Evolutionary conservation across 2,797 vertebrate species (phyloP).

Genomic region (Tokudaia tokunoshimensis): DNA sequence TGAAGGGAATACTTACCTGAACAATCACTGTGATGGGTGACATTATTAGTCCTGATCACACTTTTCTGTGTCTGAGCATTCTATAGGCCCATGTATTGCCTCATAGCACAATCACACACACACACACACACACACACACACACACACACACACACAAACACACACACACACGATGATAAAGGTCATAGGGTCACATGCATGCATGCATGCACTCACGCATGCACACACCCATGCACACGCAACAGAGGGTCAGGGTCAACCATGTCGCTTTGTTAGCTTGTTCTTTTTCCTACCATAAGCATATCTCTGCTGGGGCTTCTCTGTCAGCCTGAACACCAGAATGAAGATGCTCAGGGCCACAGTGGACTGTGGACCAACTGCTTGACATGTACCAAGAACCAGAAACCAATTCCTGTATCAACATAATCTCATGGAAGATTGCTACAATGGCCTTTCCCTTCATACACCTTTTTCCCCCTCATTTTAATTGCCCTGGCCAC

Average conservation of each 20-base stretch:
- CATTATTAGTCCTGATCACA: not conserved
- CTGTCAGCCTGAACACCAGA: not conserved
- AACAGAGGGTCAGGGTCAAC: not conserved
- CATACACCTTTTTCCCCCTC: not conserved
- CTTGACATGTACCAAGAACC: not conserved
- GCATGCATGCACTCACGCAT: rapidly evolving
- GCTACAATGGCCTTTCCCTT: not conserved
- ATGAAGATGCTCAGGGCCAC: not conserved
- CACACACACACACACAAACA: too few relatives aligned
- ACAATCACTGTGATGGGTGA: not conserved
- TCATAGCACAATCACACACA: not conserved
- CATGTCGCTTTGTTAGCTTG: not conserved
- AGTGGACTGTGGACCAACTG: not conserved
- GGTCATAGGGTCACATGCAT: not conserved
- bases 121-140: too few relatives aligned
- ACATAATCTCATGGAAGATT: not conserved
- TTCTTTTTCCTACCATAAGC: not conserved
- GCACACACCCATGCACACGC: too few relatives aligned
- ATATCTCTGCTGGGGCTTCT: not conserved
- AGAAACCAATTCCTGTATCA: not conserved
- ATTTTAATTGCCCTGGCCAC: not conserved
- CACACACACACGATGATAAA: not conserved
- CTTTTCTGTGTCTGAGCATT: not conserved
- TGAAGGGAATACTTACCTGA: not conserved
- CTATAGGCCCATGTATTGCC: not conserved